Evolutionary conservation across 2,888 invertebrate genomes (phyloP).

Genomic region (Sthenelais limicola): DNA sequence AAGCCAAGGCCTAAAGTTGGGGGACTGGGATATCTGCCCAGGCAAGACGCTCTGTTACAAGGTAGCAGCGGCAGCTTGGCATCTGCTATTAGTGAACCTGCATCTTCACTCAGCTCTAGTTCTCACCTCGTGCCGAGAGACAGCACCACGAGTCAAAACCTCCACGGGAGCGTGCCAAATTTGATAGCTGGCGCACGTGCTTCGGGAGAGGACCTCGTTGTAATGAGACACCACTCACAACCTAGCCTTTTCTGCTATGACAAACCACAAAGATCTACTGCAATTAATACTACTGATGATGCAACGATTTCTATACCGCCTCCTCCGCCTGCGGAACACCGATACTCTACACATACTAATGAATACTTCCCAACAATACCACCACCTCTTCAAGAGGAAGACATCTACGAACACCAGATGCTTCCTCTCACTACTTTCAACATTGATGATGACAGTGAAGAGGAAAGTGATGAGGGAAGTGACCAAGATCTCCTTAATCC

Average conservation of each 20-base stretch:
- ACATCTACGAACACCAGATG: background rate
- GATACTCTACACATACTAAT: slow-evolving; percentile 18
- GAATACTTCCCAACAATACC: slow-evolving; percentile 19
- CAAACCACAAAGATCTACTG: background rate
- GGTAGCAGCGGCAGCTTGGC: slow-evolving; percentile 40
- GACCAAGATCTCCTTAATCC: slow-evolving; percentile 38
- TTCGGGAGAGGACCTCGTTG: background rate
- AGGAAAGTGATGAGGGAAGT: slow-evolving; percentile 34
- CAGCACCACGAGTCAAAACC: background rate
- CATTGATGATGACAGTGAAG: slow-evolving; percentile 29
- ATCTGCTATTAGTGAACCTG: slow-evolving; percentile 16
- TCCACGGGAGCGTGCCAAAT: slow-evolving; percentile 35
- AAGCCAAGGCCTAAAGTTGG: slow-evolving; percentile 6
- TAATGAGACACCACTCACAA: slow-evolving; percentile 34
- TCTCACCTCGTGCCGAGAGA: slow-evolving; percentile 5
- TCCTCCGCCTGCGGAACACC: slow-evolving; percentile 23
- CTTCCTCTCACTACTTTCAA: slow-evolving; percentile 11
- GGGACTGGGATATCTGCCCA: slow-evolving; percentile 9
- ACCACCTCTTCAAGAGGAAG: background rate
- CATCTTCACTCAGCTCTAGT: slow-evolving; percentile 14
- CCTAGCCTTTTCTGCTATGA: slow-evolving; percentile 24
- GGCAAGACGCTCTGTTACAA: slow-evolving; percentile 36
- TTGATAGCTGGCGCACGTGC: background rate
- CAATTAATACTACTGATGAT: background rate
- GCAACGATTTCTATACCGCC: background rate